Base-by-base conservation (phyloP, 2,888 invertebrate species). In the Parnassius orleans region DNA sequence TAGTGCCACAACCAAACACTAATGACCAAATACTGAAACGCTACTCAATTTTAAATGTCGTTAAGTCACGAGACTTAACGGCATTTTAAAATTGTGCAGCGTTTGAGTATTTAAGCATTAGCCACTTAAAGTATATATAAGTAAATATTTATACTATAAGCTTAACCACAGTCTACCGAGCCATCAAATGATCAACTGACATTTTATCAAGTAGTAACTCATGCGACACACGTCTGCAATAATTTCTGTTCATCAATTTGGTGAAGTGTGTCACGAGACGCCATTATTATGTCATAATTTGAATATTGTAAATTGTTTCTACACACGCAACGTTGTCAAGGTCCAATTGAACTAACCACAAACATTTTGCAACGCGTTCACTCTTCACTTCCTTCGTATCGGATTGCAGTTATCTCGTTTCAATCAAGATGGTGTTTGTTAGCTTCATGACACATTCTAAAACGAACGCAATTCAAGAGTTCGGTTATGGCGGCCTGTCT, bases 251-350 rank as follows among this genome's bases (percentile, higher is more conserved):
- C 46, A 46, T 46, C 12, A 46, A 12, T 46, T 14, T 48, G 14
- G 48, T 14, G n/a, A 14, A 48, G 14, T 48, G 14, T n/a, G 48
- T 48, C 48, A 48, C 2, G n/a, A 12, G 14, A 14, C 48, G 48
- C n/a, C 48, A 48, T 48, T 48, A 15, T 61, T 55, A 61, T 61
- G 61, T 61, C 50, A 61, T 52, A 51, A 61, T 61, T 61, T 61
- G 55, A 61, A 56, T 56, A 56, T 52, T 61, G 46, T 51, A 56
- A 53, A 41, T 12, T 19, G 46, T 52, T 48, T 61, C 55, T 54
- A 46, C 54, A 54, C 19, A 14, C 11, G 12, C 48, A 48, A 9
- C 15, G 51, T 33, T 33, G 51, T 48, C 44, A 51, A 60, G 56
- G 55, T 51, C 33, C 60, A 60, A 60, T 60, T 54, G 48, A 60